These are phyloP conservation scores for Mactromeris polynyma DNA, from an alignment of 2,888 invertebrate species.

Conservation along the genomic window DNA sequence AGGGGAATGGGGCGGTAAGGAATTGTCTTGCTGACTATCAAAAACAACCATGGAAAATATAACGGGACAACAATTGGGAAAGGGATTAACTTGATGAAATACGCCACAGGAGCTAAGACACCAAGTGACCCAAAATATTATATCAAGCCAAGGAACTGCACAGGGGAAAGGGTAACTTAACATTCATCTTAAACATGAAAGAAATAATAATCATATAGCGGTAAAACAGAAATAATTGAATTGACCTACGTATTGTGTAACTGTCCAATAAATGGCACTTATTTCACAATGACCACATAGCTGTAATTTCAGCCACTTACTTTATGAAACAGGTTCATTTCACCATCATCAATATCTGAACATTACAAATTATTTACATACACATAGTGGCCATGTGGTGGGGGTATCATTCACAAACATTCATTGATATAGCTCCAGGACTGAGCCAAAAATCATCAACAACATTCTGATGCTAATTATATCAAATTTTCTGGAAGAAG, in stretches of 20 bases:
- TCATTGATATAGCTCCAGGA: not conserved
- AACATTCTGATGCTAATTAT: not conserved
- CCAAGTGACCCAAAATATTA: too few relatives aligned
- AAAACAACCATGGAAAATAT: too few relatives aligned
- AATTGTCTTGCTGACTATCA: too few relatives aligned
- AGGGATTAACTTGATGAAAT: too few relatives aligned
- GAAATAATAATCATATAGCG: not conserved
- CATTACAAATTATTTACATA: not conserved
- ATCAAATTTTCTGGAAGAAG: not conserved
- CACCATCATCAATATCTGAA: not conserved
- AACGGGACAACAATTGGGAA: too few relatives aligned
- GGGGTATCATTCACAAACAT: not conserved
- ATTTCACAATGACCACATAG: not conserved
- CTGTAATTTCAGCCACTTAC: not conserved
- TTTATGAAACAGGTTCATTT: not conserved
- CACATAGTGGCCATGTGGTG: not conserved
- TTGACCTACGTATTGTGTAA: too few relatives aligned
- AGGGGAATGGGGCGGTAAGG: too few relatives aligned
- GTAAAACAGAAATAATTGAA: not conserved
- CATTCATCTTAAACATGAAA: not conserved
- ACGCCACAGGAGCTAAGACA: too few relatives aligned
- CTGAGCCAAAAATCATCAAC: not conserved
- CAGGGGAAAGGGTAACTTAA: not conserved
- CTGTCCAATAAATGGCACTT: too few relatives aligned
- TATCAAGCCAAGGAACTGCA: not conserved